These are phyloP conservation scores for Drosophila rubida DNA, from an alignment of 2,888 invertebrate species.

Conservation along the genomic window DNA sequence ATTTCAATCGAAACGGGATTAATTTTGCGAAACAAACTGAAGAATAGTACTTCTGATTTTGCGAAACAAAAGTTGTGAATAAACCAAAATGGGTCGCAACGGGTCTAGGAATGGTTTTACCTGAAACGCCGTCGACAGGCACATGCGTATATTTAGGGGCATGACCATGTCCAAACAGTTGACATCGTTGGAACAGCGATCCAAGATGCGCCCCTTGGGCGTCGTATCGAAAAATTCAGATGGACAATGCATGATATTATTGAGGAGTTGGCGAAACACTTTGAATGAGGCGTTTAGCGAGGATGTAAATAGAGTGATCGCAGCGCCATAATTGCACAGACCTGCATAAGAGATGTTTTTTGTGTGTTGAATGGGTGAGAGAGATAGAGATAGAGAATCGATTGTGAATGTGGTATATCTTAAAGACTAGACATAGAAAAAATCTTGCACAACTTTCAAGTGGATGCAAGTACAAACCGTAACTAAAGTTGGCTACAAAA, in stretches of 20 bases:
- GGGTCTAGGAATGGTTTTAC: conserved; percentile 66
- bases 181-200: conserved; percentile 88
- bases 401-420: conserved; percentile 27
- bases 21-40: background rate
- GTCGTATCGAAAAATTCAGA: conserved; percentile 88
- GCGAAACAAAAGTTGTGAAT: background rate
- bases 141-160: conserved; percentile 84
- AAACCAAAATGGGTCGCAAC: background rate
- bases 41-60: background rate
- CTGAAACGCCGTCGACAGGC: conserved; percentile 82
- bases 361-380: background rate
- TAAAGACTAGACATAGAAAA: conserved; percentile 36
- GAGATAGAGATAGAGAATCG: conserved; percentile 10
- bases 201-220: conserved; percentile 88
- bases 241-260: conserved; percentile 86
- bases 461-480: conserved; percentile 67
- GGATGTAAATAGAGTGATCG: conserved; percentile 81
- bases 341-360: conserved; percentile 52
- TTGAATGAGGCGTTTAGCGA: conserved; percentile 79
- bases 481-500: conserved; percentile 49
- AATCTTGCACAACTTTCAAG: conserved; percentile 8
- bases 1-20: too few species aligned
- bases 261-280: conserved; percentile 84
- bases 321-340: conserved; percentile 82
- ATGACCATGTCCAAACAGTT: conserved; percentile 86